Base-by-base conservation (phyloP, 2,113 vertebrate species). In the Syngnathus floridae region DNA sequence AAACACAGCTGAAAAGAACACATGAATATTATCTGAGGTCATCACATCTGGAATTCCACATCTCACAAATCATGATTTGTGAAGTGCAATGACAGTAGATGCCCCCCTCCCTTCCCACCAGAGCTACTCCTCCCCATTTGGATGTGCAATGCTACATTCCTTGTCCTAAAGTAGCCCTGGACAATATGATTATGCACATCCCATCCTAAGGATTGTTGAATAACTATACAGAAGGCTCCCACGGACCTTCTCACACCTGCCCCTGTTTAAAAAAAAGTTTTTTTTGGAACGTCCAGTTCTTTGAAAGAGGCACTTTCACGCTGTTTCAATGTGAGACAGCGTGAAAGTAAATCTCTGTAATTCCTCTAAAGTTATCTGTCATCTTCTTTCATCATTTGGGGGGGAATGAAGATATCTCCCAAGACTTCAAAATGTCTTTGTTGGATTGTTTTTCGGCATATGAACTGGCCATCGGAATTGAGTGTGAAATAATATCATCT, bases 21-120 rank as follows among this genome's bases (percentile, higher is more conserved):
- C 14, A 17, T 7, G 19, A 49, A 22, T 12, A 26, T 21, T 60
- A 5, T 60, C 37, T 41, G 57, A 60, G 57, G 57, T 60, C 37
- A 60, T 21, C 37, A 12, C 57, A 60, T 60, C 57, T 60, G 57
- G 57, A 41, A 60, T n/a, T 60, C 19, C 19, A 21, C 37, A 22
- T 40, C 4, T 40, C 9, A 37, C 36, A 59, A 59, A 59, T 40
- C 6, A 58, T 37, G 55, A 58, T 58, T 36, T 37, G 55, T 37
- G 55, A 58, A 37, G 35, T 10, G 55, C 55, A 58, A n/a, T 37
- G 36, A 40, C 8, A 58, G 56, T 19, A 21, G 1, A 13, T 2
- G 12, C 2, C 13, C 14, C 14, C 11, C 6, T 8, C 1, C 16
- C 43, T n/a, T 19, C 19, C 48, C 19, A 9, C 17, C 2, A 31